phyloP scores from a whole-genome alignment of 2,888 invertebrate genomes.

The Luperina testacea region DNA sequence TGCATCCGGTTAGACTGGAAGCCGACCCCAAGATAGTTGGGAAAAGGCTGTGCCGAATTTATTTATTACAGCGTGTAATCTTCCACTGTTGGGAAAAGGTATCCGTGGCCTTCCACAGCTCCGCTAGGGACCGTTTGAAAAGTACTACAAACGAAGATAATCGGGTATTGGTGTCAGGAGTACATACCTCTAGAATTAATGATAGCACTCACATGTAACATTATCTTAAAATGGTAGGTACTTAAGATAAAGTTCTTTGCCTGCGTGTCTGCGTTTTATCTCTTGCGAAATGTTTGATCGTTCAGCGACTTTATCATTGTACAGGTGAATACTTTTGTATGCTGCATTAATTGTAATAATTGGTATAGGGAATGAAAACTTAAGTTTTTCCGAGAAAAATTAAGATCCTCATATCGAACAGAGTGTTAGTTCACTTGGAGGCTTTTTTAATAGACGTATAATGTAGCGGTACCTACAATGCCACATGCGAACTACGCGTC shows the following conservation, averaged over 20 bases:
- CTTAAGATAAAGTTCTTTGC: constrained; percentile 9
- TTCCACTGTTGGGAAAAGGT: no score
- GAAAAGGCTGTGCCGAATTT: no score
- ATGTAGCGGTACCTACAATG: no score
- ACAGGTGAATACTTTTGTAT: not conserved
- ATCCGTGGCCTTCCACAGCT: not conserved
- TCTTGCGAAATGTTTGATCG: constrained; percentile 10
- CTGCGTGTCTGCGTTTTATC: constrained; percentile 17
- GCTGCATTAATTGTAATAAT: not conserved
- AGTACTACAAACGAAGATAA: not conserved
- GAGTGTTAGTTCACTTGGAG: not conserved
- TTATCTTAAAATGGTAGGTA: constrained; percentile 21
- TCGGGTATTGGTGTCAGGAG: not conserved
- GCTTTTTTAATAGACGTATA: not conserved
- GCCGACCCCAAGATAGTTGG: no score
- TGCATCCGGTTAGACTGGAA: no score
- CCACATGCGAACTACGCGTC: no score
- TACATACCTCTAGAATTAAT: constrained; percentile 3
- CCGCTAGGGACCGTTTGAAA: not conserved
- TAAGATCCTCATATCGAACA: not conserved
- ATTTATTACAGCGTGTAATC: not conserved
- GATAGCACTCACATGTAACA: not conserved
- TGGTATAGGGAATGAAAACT: not conserved
- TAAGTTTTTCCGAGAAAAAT: not conserved
- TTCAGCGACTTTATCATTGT: not conserved